phyloP scores from a whole-genome alignment of 2,888 invertebrate genomes.

The Drosophila meridiana region DNA sequence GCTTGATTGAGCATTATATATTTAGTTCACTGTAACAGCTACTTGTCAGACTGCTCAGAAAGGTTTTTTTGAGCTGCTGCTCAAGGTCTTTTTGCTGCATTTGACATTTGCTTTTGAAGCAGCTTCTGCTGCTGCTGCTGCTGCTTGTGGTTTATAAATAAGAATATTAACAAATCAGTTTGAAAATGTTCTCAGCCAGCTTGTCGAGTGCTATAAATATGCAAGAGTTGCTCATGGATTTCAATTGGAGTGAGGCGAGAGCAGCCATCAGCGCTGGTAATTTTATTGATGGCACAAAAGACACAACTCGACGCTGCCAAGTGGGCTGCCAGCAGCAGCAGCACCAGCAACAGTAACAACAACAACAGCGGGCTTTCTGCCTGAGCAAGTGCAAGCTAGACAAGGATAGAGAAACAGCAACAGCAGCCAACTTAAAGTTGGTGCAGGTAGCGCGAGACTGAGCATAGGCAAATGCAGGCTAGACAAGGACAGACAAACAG shows the following conservation, averaged over 20 bases:
- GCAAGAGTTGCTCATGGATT: conserved; percentile 5
- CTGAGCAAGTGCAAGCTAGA: too few relatives aligned
- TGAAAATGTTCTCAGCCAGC: conserved; percentile 12
- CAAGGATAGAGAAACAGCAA: not conserved
- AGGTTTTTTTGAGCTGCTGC: not conserved
- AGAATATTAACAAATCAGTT: conserved; percentile 32
- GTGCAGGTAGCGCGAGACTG: conserved; percentile 11
- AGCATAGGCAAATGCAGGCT: not conserved
- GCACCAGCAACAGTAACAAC: not conserved
- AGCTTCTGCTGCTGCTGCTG: not conserved
- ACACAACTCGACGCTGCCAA: conserved; percentile 26
- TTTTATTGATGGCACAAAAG: conserved; percentile 50
- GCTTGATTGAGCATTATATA: conserved; percentile 5
- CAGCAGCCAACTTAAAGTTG: not conserved
- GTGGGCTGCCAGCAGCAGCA: conserved; percentile 10
- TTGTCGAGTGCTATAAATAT: conserved; percentile 32
- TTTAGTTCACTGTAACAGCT: not conserved
- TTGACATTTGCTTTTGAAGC: conserved; percentile 60
- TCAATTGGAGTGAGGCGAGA: conserved; percentile 1
- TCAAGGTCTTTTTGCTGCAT: conserved; percentile 53
- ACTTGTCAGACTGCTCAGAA: conserved; percentile 14
- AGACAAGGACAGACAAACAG: conserved; percentile 7
- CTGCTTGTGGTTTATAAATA: conserved; percentile 39
- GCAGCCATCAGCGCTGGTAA: conserved; percentile 12
- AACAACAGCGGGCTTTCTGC: too few relatives aligned